Base-by-base conservation (phyloP, 2,888 invertebrate genomes). In the Eustalomyia histrio region DNA sequence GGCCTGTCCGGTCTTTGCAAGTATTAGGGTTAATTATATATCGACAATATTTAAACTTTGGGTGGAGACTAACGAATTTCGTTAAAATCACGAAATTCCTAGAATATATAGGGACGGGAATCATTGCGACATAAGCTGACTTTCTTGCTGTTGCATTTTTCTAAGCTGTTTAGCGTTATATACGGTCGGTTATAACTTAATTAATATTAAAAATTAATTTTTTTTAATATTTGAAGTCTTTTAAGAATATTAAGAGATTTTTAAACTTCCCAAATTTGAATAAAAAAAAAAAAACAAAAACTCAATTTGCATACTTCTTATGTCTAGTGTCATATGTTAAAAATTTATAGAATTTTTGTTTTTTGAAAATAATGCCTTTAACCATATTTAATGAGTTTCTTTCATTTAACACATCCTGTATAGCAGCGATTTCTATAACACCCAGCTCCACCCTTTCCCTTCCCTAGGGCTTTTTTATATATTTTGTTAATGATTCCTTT, bases 331-430 rank as follows among this genome's bases (percentile, higher is more conserved):
- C 80, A 73, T 74, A 81, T 74, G 74, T 69, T 73, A 53, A 21
- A 69, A 72, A 72, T 78, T 60, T 65, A 61, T 81, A 29, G 1
- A 6, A 6, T 29, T 29, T 29, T 29, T 29, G 3, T 3, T 29
- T 3, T 29, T 29, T 29, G 29, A 6, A 65, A 74, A 75, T 57
- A 71, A 69, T 81, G 78, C 80, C 78, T 57, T 76, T 74, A 81
- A 71, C 61, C 74, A 78, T 78, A 67, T 78, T 81, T 81, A 81
- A 81, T 81, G 81, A 81, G 78, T 81, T 81, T 74, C 78, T 71
- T 63, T 55, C 60, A 60, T 69, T 69, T 17, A 65, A 72, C 53
- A 67, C 47, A 72, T 78, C 65, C 78, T 61, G 78, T 64, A n/a
- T 29, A 65, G 65, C 60, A 76, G 43, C 33, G 53, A 72, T 58